These are phyloP conservation scores for Stramonita haemastoma DNA, from an alignment of 2,888 invertebrate genomes.

Conservation along the genomic window DNA sequence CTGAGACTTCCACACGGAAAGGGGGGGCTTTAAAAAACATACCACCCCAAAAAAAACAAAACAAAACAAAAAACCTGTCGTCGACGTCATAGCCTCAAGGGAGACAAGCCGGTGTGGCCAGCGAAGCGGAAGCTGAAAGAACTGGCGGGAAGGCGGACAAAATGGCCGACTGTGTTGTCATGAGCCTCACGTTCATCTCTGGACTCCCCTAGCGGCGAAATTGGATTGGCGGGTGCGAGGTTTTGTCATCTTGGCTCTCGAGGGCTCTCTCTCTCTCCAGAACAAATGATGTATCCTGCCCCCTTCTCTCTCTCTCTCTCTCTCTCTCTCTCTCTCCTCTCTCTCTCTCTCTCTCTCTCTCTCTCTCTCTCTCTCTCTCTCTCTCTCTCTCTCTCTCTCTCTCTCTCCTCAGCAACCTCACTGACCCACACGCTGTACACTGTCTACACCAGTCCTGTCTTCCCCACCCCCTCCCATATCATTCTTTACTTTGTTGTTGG, in stretches of 20 bases:
- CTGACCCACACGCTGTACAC: too few relatives aligned
- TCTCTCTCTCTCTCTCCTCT: background rate
- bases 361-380: background rate
- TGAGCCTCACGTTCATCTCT: background rate
- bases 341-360: background rate
- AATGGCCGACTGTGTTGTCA: background rate
- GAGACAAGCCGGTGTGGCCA: background rate
- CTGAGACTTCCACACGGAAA: too few relatives aligned
- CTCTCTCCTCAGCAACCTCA: too few relatives aligned
- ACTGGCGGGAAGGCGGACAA: conserved; percentile 11
- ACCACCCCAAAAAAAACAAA: too few relatives aligned
- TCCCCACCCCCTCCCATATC: too few relatives aligned
- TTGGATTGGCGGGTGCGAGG: background rate
- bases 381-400: too few relatives aligned
- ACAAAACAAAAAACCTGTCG: background rate
- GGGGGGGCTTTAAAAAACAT: too few relatives aligned
- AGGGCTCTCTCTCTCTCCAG: background rate
- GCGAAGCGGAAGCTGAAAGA: conserved; percentile 11
- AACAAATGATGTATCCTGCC: background rate
- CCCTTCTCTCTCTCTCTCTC: background rate
- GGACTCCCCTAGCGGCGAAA: background rate
- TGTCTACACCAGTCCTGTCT: too few relatives aligned
- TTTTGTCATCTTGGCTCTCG: background rate
- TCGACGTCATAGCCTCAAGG: background rate
- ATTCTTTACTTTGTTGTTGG: too few relatives aligned